phyloP scores from a whole-genome alignment of 2,888 invertebrate genomes.

The Hecatera dysodea region DNA sequence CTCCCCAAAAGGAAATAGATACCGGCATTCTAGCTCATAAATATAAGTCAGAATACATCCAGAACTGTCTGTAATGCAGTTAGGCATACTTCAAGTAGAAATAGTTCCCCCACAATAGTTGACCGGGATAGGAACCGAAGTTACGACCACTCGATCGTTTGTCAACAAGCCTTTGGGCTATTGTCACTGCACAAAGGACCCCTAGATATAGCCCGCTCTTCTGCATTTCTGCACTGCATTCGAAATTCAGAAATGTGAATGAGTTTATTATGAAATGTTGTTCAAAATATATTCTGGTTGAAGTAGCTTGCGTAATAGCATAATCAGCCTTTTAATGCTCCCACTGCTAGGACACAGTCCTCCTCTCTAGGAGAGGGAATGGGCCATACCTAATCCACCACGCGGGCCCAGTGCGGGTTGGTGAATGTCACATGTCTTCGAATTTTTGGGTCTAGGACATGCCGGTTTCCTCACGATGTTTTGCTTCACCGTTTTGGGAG shows the following conservation, averaged over 20 bases:
- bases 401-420: no score
- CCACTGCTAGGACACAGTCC: no score
- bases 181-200: slow-evolving; percentile 47
- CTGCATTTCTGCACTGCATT: slow-evolving; percentile 30
- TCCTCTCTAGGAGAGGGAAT: no score
- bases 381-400: no score
- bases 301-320: no score
- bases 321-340: no score
- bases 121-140: slow-evolving; percentile 56
- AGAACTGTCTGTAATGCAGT: background rate
- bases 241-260: slow-evolving; percentile 3
- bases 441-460: no score
- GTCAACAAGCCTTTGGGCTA: slow-evolving; percentile 59
- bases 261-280: background rate
- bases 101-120: slow-evolving; percentile 50
- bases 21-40: no score
- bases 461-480: no score
- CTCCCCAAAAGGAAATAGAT: no score
- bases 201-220: slow-evolving; percentile 18
- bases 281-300: background rate
- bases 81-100: slow-evolving; percentile 48
- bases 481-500: no score
- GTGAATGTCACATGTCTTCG: no score
- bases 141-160: slow-evolving; percentile 58
- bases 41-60: background rate